Conservation (phyloP, 2,113 vertebrate genomes). For the Campylorhamphus procurvoides region DNA sequence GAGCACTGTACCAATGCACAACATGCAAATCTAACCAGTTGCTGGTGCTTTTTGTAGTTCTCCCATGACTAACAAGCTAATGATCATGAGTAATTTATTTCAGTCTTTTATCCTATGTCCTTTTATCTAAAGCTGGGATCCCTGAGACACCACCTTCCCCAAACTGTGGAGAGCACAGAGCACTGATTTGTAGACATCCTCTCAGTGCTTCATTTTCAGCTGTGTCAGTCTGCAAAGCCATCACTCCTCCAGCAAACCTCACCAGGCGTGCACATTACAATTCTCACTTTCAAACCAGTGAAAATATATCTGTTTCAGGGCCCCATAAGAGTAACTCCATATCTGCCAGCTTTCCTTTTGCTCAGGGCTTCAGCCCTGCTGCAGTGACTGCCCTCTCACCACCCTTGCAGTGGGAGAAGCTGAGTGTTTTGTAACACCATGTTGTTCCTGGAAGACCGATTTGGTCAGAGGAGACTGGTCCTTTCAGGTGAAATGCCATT, state of each 20-base stretch:
- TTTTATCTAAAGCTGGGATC: background rate
- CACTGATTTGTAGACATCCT: background rate
- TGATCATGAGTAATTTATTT: background rate
- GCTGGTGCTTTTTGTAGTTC: background rate
- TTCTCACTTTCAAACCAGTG: background rate
- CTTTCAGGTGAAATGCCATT: background rate
- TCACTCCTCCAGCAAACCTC: background rate
- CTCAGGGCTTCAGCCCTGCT: background rate
- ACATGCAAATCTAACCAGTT: background rate
- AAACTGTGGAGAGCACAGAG: background rate
- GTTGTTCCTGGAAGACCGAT: background rate
- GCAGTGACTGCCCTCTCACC: background rate
- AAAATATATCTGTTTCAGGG: background rate
- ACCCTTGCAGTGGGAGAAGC: background rate
- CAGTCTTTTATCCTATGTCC: background rate
- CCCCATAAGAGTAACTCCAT: fast-evolving
- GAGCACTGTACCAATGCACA: background rate
- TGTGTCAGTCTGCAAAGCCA: fast-evolving
- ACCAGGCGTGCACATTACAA: fast-evolving
- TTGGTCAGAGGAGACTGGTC: background rate
- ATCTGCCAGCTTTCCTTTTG: background rate
- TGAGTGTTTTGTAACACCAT: background rate
- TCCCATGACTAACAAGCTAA: background rate
- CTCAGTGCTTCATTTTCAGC: background rate
- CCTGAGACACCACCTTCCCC: background rate